These are phyloP conservation scores for Mechanitis messenoides DNA, from an alignment of 2,888 invertebrate species.

Conservation along the genomic window DNA sequence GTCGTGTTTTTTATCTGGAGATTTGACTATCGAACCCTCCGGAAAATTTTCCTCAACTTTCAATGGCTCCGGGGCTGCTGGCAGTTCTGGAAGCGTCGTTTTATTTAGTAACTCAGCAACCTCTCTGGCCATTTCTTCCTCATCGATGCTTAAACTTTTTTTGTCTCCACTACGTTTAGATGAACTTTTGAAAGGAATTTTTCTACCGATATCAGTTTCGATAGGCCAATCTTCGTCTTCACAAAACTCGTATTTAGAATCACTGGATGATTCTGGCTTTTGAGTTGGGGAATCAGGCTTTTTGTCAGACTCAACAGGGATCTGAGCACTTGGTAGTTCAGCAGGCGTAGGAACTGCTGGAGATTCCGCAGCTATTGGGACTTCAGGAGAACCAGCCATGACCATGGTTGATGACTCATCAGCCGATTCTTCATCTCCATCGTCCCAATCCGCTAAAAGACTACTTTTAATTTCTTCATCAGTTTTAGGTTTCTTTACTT, in stretches of 20 bases:
- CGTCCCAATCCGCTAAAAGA: conserved; percentile 87
- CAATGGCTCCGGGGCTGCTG: conserved; percentile 69
- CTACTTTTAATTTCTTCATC: conserved; percentile 81
- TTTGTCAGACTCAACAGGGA: conserved; percentile 47
- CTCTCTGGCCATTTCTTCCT: conserved; percentile 71
- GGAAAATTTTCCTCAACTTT: conserved; percentile 77
- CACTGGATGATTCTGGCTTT: conserved; percentile 65
- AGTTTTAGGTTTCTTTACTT: conserved; percentile 72
- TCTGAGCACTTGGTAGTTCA: conserved; percentile 48
- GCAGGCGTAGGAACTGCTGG: conserved; percentile 60
- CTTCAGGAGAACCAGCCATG: conserved; percentile 53
- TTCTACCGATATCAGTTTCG: conserved; percentile 75
- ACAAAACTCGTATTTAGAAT: conserved; percentile 88
- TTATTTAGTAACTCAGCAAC: conserved; percentile 79
- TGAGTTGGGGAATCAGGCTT: conserved; percentile 44
- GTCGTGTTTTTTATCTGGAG: conserved; percentile 62
- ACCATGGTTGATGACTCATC: conserved; percentile 51
- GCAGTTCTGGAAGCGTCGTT: conserved; percentile 76
- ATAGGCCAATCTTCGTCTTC: conserved; percentile 81
- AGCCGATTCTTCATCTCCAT: conserved; percentile 69
- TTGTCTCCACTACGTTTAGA: conserved; percentile 58
- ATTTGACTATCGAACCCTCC: conserved; percentile 68
- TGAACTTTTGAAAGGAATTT: conserved; percentile 78
- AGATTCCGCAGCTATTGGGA: conserved; percentile 55
- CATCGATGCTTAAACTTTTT: conserved; percentile 62